These are phyloP conservation scores for Falco columbarius DNA, from an alignment of 2,797 vertebrate genomes.

Conservation along the genomic window DNA sequence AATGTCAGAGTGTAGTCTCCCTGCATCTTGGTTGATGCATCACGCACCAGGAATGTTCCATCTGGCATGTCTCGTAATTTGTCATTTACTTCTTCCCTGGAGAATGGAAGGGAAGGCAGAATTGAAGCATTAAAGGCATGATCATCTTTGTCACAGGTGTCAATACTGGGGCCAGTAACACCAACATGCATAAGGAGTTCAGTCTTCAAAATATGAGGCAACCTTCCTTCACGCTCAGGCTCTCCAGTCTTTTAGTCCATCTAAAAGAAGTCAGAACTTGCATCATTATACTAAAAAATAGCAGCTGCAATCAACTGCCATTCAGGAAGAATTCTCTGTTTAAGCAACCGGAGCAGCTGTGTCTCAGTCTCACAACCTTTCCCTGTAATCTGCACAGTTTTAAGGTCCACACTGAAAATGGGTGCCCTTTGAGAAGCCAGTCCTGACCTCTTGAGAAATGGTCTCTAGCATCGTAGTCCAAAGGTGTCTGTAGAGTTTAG, in stretches of 20 bases:
- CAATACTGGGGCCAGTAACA: not conserved
- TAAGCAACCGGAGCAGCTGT: slow-evolving; percentile 54
- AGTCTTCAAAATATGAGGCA: slow-evolving; percentile 3
- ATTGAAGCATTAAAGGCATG: not conserved
- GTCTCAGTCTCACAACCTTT: slow-evolving; percentile 51
- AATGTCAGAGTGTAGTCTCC: slow-evolving; percentile 95
- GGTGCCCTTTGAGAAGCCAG: slow-evolving; percentile 51
- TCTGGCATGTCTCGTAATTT: slow-evolving; percentile 95
- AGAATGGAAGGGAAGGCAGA: slow-evolving; percentile 10
- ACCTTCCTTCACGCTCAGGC: not conserved
- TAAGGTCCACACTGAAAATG: slow-evolving; percentile 51
- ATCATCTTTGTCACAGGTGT: not conserved
- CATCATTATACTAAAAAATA: not conserved
- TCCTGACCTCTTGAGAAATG: slow-evolving; percentile 43
- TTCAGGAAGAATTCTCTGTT: slow-evolving; percentile 46
- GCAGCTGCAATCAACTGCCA: not conserved
- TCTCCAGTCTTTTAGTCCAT: not conserved
- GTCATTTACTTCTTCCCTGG: slow-evolving; percentile 94
- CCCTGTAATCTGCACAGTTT: slow-evolving; percentile 48
- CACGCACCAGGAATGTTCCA: slow-evolving; percentile 94
- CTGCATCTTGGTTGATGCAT: slow-evolving; percentile 95
- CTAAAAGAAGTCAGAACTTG: slow-evolving; percentile 36
- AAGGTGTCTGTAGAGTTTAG: slow-evolving; percentile 21
- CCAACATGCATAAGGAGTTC: not conserved
- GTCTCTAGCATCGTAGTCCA: slow-evolving; percentile 31